A percentile compares a stretch with the other conserved stretches of the same genome.
phyloP scores from a whole-genome alignment of 2,113 vertebrate species.

The Calyptomena viridis region DNA sequence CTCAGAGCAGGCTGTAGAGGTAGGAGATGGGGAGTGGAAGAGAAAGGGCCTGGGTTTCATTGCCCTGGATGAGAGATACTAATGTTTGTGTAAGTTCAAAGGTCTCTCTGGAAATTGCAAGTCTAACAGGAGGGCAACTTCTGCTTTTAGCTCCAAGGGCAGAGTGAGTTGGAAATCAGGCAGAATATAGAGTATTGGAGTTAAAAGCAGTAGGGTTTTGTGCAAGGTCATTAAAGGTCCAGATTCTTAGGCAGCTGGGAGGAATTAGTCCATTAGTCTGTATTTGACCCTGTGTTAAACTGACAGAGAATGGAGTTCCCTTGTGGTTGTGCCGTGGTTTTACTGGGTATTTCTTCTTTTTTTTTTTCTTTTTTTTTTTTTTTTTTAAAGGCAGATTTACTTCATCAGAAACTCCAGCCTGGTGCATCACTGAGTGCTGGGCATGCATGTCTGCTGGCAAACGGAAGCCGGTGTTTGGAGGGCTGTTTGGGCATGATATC shows the following conservation, averaged over 20 bases:
- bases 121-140: background rate
- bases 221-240: background rate
- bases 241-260: background rate
- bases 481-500: background rate
- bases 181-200: background rate
- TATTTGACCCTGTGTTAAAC: background rate
- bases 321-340: slow-evolving; percentile 11
- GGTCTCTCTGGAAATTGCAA: background rate
- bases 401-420: background rate
- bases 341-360: background rate
- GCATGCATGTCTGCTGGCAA: background rate
- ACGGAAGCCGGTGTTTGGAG: background rate
- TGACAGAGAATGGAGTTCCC: slow-evolving; percentile 19
- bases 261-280: background rate
- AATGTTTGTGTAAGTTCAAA: background rate
- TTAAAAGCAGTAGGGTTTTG: background rate
- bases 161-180: background rate
- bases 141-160: background rate
- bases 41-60: background rate
- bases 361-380: background rate
- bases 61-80: background rate
- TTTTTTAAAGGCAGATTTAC: background rate
- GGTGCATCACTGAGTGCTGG: background rate
- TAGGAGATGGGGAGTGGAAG: background rate
- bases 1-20: background rate